Base-by-base conservation (phyloP, 2,888 invertebrate genomes). In the Conchocele bisecta region DNA sequence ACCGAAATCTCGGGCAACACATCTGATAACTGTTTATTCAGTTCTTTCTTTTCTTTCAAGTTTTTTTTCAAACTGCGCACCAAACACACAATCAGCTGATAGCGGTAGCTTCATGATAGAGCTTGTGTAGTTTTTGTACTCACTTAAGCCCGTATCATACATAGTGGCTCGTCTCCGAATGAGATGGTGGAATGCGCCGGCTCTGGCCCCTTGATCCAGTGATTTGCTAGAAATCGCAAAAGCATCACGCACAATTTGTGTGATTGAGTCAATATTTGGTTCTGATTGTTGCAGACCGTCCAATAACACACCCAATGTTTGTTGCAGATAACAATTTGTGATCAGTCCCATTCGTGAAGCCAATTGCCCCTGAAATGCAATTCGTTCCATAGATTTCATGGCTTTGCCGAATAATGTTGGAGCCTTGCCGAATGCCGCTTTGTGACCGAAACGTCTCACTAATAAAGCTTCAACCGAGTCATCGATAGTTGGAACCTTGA, bases 111-210 rank as follows among this genome's bases (percentile, higher is more conserved):
- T 39, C 22, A 60, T 24, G 7, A 71, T 46, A 22, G 69, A 61
- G 1, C 13, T 20, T n/a, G 46, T 57, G 4, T 65, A 33, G 17
- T 73, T 54, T 35, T 66, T 60, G 17, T 66, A 26, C 1, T 35
- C 33, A 17, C 41, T 31, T 3, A 61, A 26, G 31, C 67, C 63
- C 7, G 66, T 20, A 37, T 74, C 74, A 15, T 59, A 22, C 22
- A 46, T 42, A 13, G 65, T 53, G 7, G 65, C 57, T 61, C 68
- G 67, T 28, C 61, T 60, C 3, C 63, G 42, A 6, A 69, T 56
- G 0, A 64, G 13, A 46, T 72, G 72, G 39, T 72, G 65, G 63
- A 72, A 72, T 22, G 65, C 76, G 11, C 72, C 65, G 3, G 63
- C 31, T 24, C 72, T 53, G 9, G 54, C 71, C 1, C 35, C 26